phyloP scores from a whole-genome alignment of 2,888 invertebrate species.

The Petrolisthes cinctipes region DNA sequence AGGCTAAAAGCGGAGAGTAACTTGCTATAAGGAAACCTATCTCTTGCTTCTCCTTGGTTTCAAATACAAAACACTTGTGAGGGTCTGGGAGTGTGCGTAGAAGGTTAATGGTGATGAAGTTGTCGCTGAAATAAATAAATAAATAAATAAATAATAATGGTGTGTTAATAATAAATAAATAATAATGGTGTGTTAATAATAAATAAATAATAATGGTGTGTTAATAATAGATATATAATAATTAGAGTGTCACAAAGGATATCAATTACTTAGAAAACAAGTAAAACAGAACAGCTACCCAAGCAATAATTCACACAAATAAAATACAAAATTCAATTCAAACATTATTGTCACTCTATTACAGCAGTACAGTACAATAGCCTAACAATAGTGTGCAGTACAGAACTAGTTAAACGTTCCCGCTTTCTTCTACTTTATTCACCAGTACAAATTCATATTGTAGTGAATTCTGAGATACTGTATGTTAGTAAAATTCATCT shows the following conservation, averaged over 20 bases:
- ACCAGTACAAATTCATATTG: no score
- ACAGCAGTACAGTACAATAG: no score
- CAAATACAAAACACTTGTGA: conserved; percentile 91
- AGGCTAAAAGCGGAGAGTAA: conserved; percentile 87
- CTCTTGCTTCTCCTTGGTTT: conserved; percentile 89
- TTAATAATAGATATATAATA: neutral
- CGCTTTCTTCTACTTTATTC: no score
- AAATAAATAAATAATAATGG: neutral
- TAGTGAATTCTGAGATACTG: no score
- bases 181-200: neutral
- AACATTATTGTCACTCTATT: no score
- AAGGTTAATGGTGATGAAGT: conserved; percentile 89
- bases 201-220: neutral
- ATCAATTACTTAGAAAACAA: neutral
- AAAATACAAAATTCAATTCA: no score
- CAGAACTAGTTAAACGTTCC: no score
- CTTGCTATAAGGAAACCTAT: conserved; percentile 92
- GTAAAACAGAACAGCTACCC: neutral
- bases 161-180: neutral
- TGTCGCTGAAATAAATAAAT: conserved; percentile 76
- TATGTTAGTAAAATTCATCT: no score
- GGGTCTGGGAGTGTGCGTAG: conserved; percentile 78
- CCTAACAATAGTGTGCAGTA: neutral
- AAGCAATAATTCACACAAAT: no score
- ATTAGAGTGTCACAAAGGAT: neutral